phyloP scores from a whole-genome alignment of 2,113 vertebrate genomes.

The Macrotis lagotis region DNA sequence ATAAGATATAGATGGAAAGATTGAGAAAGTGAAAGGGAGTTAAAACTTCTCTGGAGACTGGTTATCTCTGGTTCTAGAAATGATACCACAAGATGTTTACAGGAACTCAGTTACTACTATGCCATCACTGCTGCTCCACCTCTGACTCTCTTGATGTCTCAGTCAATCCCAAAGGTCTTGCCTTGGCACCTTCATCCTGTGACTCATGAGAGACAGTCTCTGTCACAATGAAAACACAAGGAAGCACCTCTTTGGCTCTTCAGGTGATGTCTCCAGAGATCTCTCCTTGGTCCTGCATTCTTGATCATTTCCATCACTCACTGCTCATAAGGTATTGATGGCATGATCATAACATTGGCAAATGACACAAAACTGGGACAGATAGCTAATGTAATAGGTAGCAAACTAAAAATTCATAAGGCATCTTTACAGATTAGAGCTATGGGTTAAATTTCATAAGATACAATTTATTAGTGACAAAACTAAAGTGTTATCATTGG shows the following conservation, averaged over 20 bases:
- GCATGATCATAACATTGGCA: no score
- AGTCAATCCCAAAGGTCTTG: background rate
- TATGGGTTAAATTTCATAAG: background rate
- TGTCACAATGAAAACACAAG: background rate
- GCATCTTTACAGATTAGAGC: background rate
- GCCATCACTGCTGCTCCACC: background rate
- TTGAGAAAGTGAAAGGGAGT: background rate
- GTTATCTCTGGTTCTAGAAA: background rate
- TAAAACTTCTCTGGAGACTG: background rate
- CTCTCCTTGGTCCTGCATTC: background rate
- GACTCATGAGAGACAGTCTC: no score
- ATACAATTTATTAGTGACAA: background rate
- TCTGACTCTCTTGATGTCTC: background rate
- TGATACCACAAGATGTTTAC: background rate
- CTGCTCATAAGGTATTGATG: background rate
- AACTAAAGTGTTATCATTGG: background rate
- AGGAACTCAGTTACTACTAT: background rate
- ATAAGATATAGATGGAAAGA: background rate
- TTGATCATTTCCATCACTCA: background rate
- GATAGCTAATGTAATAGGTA: background rate
- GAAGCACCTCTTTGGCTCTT: background rate
- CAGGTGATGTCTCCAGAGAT: background rate
- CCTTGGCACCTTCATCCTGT: background rate
- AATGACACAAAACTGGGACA: background rate
- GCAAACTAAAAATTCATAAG: background rate